Percentiles rank a stretch among this genome's conserved stretches.
Conservation (phyloP, 2,113 vertebrate genomes). For the Thalassarche chlororhynchos region DNA sequence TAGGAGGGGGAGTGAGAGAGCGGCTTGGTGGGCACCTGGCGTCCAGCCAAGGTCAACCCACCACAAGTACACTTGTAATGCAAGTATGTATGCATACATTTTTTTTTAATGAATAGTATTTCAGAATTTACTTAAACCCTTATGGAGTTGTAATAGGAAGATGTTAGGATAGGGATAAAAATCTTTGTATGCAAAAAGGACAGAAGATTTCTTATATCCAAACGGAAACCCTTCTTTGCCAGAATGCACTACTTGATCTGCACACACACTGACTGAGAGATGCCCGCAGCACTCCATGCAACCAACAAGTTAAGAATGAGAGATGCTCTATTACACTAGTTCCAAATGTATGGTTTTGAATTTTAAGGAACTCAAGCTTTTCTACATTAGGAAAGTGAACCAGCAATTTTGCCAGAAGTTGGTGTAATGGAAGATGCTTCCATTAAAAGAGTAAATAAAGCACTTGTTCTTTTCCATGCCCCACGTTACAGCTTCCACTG, state of each 20-base stretch:
- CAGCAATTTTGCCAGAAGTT: not conserved
- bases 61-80: not conserved
- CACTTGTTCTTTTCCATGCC: not conserved
- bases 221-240: not conserved
- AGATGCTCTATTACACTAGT: not conserved
- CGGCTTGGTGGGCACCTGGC: fast-evolving
- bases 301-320: not conserved
- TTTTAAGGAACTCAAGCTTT: not conserved
- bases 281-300: not conserved
- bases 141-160: not conserved
- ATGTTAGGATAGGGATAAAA: not conserved
- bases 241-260: not conserved
- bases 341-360: not conserved
- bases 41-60: not conserved
- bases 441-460: not conserved
- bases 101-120: not conserved
- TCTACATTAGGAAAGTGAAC: not conserved
- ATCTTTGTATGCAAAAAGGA: not conserved
- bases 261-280: not conserved
- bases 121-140: not conserved
- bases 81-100: not conserved
- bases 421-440: not conserved
- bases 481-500: not conserved
- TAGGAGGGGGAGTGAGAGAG: not conserved
- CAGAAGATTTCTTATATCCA: not conserved